Evolutionary conservation across 2,888 invertebrate species (phyloP), one percentile per base, ranked within the genome.

Genomic region (Celastrina argiolus): DNA sequence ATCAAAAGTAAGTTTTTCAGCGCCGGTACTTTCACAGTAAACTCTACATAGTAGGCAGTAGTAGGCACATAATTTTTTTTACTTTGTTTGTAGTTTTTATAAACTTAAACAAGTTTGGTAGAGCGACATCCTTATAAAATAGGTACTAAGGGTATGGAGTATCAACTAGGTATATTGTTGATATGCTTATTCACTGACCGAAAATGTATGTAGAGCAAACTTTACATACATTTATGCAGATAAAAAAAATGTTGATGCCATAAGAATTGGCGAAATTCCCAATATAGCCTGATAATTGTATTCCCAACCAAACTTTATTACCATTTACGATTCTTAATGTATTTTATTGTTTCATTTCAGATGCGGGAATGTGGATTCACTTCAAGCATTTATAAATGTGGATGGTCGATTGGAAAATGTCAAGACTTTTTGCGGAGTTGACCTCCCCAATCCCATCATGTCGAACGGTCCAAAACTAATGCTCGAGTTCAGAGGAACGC

Each of bases 391-490:
- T 82, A 95, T 97, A 63, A 94, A 95, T 76, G 95, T 96, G 67
- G 95, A 96, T 64, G 96, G 96, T 1, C 92, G 96, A 74, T 94
- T 96, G 90, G 97, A 97, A 80, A 95, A 96, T 79, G 95, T 97
- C 67, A 97, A 97, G 77, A 94, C 95, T 31, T 96, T 96, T 80
- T 99, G 99, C 81, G 98, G 97, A 7, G 93, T 92, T 42, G 94
- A 94, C 71, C 85, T 95, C 65, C 98, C 98, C 0, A 95, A 95
- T 73, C 97, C 97, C 67, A 92, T 98, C 72, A 98, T 99, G 98
- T 98, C 98, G 68, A 97, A 95, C 80, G 97, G 97, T 56, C 96
- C 96, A 64, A 93, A 95, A 77, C 91, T 99, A 79, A 94, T 96
- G 81, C 88, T 99, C 67, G 97, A 97, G 84, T 98, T 98, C 82